Percentiles rank a stretch among this genome's conserved stretches.
phyloP scores from a whole-genome alignment of 2,797 vertebrate species.

The Sebastes elongatus region DNA sequence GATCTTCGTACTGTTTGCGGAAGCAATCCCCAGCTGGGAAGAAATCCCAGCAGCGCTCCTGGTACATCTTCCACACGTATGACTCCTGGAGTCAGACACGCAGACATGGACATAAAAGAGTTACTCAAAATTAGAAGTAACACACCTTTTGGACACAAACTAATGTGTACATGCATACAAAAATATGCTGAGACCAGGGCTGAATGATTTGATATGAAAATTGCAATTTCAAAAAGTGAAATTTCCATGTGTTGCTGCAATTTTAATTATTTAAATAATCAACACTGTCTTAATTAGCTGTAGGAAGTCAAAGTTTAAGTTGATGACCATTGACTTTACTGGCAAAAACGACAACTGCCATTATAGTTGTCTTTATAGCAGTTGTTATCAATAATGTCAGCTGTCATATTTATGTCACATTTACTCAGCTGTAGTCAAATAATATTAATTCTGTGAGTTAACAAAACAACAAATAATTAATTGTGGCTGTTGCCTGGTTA shows the following conservation, averaged over 20 bases:
- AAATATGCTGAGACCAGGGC: neutral
- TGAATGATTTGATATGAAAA: neutral
- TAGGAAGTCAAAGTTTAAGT: neutral
- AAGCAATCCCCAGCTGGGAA: constrained; percentile 99
- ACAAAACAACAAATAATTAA: neutral
- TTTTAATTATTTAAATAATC: neutral
- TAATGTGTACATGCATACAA: neutral
- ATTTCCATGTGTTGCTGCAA: neutral
- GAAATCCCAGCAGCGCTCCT: constrained; percentile 98
- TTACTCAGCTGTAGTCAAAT: neutral
- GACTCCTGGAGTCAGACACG: constrained; percentile 87
- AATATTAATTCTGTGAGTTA: neutral
- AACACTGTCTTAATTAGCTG: neutral
- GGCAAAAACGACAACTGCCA: neutral
- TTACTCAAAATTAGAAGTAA: neutral
- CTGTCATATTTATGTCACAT: neutral
- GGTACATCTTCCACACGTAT: constrained; percentile 99
- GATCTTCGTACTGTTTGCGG: constrained; percentile 98
- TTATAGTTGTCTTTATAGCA: no score
- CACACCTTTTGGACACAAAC: neutral
- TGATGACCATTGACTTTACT: neutral
- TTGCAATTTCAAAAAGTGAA: neutral
- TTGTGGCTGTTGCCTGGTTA: neutral
- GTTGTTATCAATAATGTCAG: neutral
- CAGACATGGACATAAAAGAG: neutral